These are phyloP conservation scores for Myotis myotis DNA, from an alignment of 2,797 vertebrate genomes.

Conservation along the genomic window DNA sequence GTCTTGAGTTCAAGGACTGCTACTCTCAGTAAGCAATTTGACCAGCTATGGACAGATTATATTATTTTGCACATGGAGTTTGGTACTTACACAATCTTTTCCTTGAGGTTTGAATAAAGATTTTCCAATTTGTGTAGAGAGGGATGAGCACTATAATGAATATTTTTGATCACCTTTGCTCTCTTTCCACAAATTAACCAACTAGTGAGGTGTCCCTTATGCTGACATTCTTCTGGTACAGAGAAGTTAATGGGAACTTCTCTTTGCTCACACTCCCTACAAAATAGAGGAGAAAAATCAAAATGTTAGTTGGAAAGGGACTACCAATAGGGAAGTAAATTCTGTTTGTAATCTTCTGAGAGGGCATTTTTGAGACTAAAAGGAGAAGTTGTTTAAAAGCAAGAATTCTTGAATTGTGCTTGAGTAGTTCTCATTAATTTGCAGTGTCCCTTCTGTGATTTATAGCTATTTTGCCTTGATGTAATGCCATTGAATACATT, in stretches of 20 bases:
- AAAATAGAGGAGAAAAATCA: not conserved
- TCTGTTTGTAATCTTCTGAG: not conserved
- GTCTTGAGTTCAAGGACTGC: not conserved
- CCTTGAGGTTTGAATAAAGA: constrained; percentile 30
- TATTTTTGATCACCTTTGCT: not conserved
- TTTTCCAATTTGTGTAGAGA: constrained; percentile 10
- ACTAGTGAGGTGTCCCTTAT: not conserved
- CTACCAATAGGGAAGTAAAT: not conserved
- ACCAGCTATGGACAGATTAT: not conserved
- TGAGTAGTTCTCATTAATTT: not conserved
- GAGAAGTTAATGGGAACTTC: not conserved
- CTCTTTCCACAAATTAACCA: constrained; percentile 21
- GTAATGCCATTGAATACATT: not conserved
- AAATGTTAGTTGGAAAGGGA: not conserved
- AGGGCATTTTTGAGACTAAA: not conserved
- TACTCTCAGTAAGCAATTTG: constrained; percentile 33
- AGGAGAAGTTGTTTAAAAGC: not conserved
- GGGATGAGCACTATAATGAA: not conserved
- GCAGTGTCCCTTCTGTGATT: not conserved
- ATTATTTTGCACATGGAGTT: constrained; percentile 17
- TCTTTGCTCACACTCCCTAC: not conserved
- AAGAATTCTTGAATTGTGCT: constrained; percentile 22
- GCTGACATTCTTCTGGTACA: not conserved
- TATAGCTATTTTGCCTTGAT: not conserved
- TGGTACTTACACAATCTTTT: not conserved